These are phyloP conservation scores for Atherinosoma microstoma DNA, from an alignment of 2,797 vertebrate genomes.

Conservation along the genomic window DNA sequence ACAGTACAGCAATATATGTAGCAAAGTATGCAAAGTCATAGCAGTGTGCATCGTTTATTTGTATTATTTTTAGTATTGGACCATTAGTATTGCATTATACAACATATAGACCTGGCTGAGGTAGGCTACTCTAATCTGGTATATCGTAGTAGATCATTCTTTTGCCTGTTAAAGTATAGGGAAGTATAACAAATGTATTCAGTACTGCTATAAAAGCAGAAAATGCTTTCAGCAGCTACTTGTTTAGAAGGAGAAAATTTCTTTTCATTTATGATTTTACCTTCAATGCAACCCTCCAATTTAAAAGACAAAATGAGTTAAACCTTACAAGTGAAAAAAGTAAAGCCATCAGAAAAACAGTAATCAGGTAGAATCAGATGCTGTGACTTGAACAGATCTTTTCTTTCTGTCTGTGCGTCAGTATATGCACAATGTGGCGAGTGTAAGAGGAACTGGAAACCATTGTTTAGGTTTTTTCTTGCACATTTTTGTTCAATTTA, in stretches of 20 bases:
- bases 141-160: background rate
- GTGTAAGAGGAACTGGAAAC: slow-evolving; percentile 8
- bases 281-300: background rate
- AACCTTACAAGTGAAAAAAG: background rate
- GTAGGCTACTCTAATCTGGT: background rate
- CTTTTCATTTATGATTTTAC: background rate
- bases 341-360: background rate
- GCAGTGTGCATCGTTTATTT: background rate
- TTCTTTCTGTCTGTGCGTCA: slow-evolving; percentile 3
- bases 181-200: too few relatives aligned
- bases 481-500: background rate
- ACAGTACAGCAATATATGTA: too few relatives aligned
- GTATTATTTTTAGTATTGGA: background rate
- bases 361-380: background rate
- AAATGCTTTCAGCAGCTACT: background rate
- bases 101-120: background rate
- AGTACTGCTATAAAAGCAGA: too few relatives aligned
- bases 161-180: too few relatives aligned
- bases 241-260: background rate
- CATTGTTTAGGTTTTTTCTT: background rate
- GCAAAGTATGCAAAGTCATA: background rate
- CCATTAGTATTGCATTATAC: background rate
- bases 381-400: background rate
- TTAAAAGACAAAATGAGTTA: background rate
- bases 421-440: background rate